Evolutionary conservation across 2,113 vertebrate genomes (phyloP), one percentile per base, ranked within the genome.

Genomic region (Amphiprion percula): DNA sequence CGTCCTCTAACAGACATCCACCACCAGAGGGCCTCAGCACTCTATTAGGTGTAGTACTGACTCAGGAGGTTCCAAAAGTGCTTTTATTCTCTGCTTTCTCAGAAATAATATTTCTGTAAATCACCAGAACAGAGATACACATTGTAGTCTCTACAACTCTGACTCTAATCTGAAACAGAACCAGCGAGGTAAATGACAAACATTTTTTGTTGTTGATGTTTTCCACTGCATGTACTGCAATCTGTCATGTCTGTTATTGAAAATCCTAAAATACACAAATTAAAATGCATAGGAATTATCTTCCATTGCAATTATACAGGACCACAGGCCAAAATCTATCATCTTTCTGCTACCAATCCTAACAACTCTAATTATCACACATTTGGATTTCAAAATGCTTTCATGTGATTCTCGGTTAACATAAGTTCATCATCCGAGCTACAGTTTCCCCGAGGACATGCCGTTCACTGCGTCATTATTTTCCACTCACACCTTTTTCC

Each of bases 1-100:
- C 33, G n/a, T 0, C 50, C 11, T 61, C 19, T 54, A 28, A 33
- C 16, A 33, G 17, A 47, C 1, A 15, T 37, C 59, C 44, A 76
- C 72, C 90, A 87, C 66, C 47, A 89, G 90, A 52, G 75, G 88
- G 68, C 75, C 1, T 30, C 65, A 55, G 50, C 41, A 24, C 54
- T 79, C 70, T 52, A 21, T 67, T 33, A 46, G 30, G 4, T 58
- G 19, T 23, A 9, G 30, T n/a, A 26, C 10, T 60, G n/a, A 0
- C 7, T 21, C 4, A 6, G 53, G 30, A 14, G 30, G 24, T 44
- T 10, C 39, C 10, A 10, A 10, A 41, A 41, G 12, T 41, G 39
- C 10, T 44, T 12, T 44, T 44, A 11, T 44, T 10, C 41, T 44
- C 41, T 44, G 41, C 12, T 24, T 11, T 47, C 23, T 53, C 30